Evolutionary conservation across 2,113 vertebrate genomes (phyloP).

Genomic region (Microtus richardsoni): DNA sequence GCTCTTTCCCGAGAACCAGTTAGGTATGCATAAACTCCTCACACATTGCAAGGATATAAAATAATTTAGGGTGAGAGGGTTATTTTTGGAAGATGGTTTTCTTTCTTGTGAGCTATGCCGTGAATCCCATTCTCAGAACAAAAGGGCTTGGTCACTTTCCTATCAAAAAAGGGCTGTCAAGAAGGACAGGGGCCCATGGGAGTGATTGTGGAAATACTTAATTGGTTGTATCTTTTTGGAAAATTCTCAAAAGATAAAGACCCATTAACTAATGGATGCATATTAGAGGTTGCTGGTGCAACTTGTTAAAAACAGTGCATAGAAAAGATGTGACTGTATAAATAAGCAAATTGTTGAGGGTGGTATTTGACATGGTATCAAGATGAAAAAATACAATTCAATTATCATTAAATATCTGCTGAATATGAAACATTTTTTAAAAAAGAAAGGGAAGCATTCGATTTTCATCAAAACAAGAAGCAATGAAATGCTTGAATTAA

Average conservation of each 20-base stretch:
- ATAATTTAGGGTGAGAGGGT: neutral
- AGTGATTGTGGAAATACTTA: neutral
- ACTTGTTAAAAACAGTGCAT: neutral
- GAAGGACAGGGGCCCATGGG: neutral
- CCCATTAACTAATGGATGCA: neutral
- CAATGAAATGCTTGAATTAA: neutral
- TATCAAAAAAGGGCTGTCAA: neutral
- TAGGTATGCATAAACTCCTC: slow-evolving; percentile 5
- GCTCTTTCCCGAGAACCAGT: neutral
- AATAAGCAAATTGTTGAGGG: neutral
- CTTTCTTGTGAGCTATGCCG: neutral
- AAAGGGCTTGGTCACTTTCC: neutral
- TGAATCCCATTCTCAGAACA: neutral
- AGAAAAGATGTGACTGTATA: neutral
- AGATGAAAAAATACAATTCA: neutral
- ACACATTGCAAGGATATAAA: neutral
- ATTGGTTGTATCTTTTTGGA: neutral
- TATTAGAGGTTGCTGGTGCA: neutral
- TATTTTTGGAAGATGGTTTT: slow-evolving; percentile 34
- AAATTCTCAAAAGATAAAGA: slow-evolving; percentile 22
- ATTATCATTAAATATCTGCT: neutral
- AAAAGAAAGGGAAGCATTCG: too few species aligned
- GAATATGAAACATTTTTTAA: neutral
- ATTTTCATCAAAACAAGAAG: neutral
- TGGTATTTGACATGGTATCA: neutral